Evolutionary conservation across 2,113 vertebrate species (phyloP).

Genomic region (Pogona vitticeps): DNA sequence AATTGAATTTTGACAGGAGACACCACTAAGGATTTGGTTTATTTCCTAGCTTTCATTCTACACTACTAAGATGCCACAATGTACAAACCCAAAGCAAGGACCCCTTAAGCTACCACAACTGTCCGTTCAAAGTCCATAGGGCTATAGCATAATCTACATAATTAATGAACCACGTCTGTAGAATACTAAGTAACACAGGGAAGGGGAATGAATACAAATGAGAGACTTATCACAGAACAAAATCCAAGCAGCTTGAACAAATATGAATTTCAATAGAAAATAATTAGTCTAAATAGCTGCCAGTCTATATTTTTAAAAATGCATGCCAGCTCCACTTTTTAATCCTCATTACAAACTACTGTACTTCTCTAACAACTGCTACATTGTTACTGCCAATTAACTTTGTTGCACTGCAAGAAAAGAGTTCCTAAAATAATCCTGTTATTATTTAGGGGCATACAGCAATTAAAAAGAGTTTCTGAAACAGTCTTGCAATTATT

Average conservation of each 20-base stretch:
- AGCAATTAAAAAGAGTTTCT: too few relatives aligned
- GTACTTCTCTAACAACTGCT: neutral
- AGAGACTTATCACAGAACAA: slow-evolving; percentile 26
- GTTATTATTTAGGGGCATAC: neutral
- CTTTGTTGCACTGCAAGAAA: neutral
- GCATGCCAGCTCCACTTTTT: neutral
- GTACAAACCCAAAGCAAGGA: slow-evolving; percentile 34
- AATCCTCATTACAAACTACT: slow-evolving; percentile 1
- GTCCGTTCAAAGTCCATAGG: slow-evolving; percentile 41
- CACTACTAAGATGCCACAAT: slow-evolving; percentile 11
- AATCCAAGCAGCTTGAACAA: slow-evolving; percentile 32
- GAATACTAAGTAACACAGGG: slow-evolving; percentile 55
- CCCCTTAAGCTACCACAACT: slow-evolving; percentile 50
- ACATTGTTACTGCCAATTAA: neutral
- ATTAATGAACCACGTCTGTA: slow-evolving; percentile 61
- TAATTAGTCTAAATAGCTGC: slow-evolving; percentile 9
- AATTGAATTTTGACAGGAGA: slow-evolving; percentile 43
- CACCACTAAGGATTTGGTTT: slow-evolving; percentile 52
- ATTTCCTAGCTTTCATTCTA: slow-evolving; percentile 53
- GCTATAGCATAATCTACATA: slow-evolving; percentile 53
- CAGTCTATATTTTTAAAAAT: slow-evolving; percentile 33
- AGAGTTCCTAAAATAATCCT: neutral
- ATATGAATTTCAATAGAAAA: slow-evolving; percentile 35
- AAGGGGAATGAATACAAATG: slow-evolving; percentile 34
- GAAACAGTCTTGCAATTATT: neutral